Evolutionary conservation across 2,888 invertebrate genomes (phyloP).

Genomic region (Emmelina monodactyla): DNA sequence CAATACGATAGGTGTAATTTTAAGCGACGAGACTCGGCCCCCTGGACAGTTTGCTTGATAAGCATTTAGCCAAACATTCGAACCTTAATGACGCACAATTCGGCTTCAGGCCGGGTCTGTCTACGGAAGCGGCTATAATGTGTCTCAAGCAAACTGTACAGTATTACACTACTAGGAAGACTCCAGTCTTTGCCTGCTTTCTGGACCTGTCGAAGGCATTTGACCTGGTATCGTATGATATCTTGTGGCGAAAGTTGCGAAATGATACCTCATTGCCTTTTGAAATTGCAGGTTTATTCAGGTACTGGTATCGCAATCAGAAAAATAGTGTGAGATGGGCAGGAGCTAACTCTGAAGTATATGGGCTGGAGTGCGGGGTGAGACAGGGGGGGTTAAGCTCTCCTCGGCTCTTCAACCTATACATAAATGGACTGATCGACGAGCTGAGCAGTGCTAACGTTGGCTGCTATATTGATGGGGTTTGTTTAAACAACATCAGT

Average conservation of each 20-base stretch:
- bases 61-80: too few species aligned
- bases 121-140: too few species aligned
- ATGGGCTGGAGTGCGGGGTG: conserved; percentile 1
- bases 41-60: too few species aligned
- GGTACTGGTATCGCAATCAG: conserved; percentile 8
- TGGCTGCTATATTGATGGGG: conserved; percentile 3
- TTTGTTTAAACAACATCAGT: conserved; percentile 4
- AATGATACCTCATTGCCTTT: not conserved
- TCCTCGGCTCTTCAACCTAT: conserved; percentile 5
- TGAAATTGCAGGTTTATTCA: not conserved
- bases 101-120: too few species aligned
- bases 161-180: too few species aligned
- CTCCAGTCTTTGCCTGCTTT: too few species aligned
- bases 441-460: conserved; percentile 4
- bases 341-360: not conserved
- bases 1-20: too few species aligned
- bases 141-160: too few species aligned
- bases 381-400: conserved; percentile 1
- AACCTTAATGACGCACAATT: too few species aligned
- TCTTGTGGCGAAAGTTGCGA: conserved; percentile 9
- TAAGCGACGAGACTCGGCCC: too few species aligned
- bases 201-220: too few species aligned
- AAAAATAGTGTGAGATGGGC: conserved; percentile 6
- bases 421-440: conserved; percentile 5
- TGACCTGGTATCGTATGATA: conserved; percentile 8